A percentile compares a stretch with the other conserved stretches of the same genome.
phyloP scores from a whole-genome alignment of 2,888 invertebrate species.

The Onthophagus sagittarius region DNA sequence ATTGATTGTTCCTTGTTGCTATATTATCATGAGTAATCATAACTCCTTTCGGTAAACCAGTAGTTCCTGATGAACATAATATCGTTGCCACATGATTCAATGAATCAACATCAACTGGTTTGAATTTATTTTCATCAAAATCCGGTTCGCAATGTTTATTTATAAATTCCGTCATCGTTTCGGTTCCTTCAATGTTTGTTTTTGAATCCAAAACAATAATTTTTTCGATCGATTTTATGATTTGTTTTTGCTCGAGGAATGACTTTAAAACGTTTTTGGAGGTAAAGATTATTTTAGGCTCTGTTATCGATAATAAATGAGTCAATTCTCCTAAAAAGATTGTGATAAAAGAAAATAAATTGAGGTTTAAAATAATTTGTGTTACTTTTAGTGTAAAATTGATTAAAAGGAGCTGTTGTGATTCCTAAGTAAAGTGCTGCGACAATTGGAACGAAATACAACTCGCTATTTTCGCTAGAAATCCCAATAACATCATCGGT shows the following conservation, averaged over 20 bases:
- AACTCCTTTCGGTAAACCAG: slow-evolving; percentile 65
- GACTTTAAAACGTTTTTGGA: slow-evolving; percentile 56
- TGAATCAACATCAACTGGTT: slow-evolving; percentile 20
- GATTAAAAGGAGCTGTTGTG: slow-evolving; percentile 34
- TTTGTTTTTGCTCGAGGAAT: slow-evolving; percentile 52
- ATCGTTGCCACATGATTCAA: slow-evolving; percentile 33
- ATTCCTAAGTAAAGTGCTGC: slow-evolving; percentile 35
- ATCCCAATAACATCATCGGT: slow-evolving; percentile 32
- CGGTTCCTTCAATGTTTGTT: slow-evolving; percentile 51
- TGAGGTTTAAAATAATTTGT: slow-evolving; percentile 56
- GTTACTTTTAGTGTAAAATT: slow-evolving; percentile 39
- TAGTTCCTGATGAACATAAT: slow-evolving; percentile 67
- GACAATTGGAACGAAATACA: slow-evolving; percentile 35
- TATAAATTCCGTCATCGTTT: slow-evolving; percentile 53
- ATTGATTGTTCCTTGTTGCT: slow-evolving; percentile 7
- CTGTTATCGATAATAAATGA: slow-evolving; percentile 60
- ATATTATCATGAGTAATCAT: slow-evolving; percentile 58
- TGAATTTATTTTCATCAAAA: slow-evolving; percentile 18
- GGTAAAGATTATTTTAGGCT: slow-evolving; percentile 63
- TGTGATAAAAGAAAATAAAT: slow-evolving; percentile 33
- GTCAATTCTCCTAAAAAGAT: slow-evolving; percentile 42
- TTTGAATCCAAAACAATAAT: slow-evolving; percentile 55
- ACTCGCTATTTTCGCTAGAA: slow-evolving; percentile 35
- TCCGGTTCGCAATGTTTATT: slow-evolving; percentile 33
- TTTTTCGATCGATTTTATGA: slow-evolving; percentile 51